A percentile compares a stretch with the other conserved stretches of the same genome.
phyloP scores from a whole-genome alignment of 2,113 vertebrate species.

The Pseudorectes ferrugineus region DNA sequence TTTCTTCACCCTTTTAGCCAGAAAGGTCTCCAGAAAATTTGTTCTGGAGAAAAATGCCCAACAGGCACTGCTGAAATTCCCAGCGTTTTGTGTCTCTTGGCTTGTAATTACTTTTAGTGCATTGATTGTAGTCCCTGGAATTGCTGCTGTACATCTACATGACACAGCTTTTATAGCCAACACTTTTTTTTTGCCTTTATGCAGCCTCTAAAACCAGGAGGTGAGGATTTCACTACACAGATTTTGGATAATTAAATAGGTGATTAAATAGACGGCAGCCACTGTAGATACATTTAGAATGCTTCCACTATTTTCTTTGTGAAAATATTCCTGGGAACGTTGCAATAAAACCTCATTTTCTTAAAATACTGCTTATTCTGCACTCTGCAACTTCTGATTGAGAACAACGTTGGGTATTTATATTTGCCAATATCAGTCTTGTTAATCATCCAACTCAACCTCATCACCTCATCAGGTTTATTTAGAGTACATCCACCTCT shows the following conservation, averaged over 20 bases:
- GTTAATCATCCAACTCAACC: neutral
- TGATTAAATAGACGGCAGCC: neutral
- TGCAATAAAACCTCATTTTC: neutral
- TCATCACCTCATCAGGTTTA: neutral
- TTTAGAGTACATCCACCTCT: neutral
- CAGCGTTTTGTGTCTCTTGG: accelerated
- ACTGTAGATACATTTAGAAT: neutral
- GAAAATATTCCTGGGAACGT: neutral
- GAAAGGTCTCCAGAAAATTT: neutral
- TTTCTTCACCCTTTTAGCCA: neutral
- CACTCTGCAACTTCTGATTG: neutral
- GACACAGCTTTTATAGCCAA: neutral
- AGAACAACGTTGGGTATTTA: neutral
- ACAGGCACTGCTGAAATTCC: neutral
- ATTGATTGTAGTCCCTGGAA: neutral
- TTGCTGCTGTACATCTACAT: neutral
- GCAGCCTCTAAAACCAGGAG: neutral
- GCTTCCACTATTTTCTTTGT: neutral
- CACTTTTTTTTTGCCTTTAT: neutral
- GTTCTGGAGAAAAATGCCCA: neutral
- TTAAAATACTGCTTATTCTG: neutral
- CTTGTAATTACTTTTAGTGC: neutral
- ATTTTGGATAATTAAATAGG: neutral
- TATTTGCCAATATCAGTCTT: neutral
- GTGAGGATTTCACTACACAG: neutral